Conservation (phyloP, 2,888 invertebrate species). For the Chymomyza amoena region DNA sequence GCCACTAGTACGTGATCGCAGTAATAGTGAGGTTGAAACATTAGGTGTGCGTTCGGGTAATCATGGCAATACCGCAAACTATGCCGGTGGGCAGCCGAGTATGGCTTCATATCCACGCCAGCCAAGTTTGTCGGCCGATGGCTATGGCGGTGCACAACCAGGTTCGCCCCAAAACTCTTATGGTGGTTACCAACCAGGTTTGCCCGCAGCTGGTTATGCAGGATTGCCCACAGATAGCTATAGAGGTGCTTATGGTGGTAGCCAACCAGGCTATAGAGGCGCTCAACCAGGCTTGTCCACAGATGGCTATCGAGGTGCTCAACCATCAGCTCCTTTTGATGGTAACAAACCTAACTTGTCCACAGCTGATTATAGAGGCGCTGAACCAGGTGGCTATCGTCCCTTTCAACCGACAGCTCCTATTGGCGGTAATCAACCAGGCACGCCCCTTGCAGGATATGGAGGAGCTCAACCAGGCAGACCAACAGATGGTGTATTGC, state of each 20-base stretch:
- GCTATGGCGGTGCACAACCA: not conserved
- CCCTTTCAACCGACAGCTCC: no score
- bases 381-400: not conserved
- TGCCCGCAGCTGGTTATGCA: not conserved
- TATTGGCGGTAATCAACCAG: no score
- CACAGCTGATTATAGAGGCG: not conserved
- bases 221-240: not conserved
- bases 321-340: not conserved
- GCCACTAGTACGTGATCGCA: slow-evolving; percentile 52
- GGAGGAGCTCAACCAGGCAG: no score
- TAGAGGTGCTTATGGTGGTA: not conserved
- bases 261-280: not conserved
- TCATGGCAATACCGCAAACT: not conserved
- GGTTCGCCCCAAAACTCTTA: not conserved
- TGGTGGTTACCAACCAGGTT: not conserved
- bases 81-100: not conserved
- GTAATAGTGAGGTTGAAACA: slow-evolving; percentile 11
- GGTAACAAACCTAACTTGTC: not conserved
- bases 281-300: not conserved
- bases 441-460: no score
- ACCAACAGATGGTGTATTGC: not conserved
- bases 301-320: not conserved
- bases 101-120: not conserved
- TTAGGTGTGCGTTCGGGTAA: slow-evolving; percentile 17
- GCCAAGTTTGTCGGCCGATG: slow-evolving; percentile 3